Base-by-base conservation (phyloP, 2,888 invertebrate genomes). In the Onthophagus sagittarius region DNA sequence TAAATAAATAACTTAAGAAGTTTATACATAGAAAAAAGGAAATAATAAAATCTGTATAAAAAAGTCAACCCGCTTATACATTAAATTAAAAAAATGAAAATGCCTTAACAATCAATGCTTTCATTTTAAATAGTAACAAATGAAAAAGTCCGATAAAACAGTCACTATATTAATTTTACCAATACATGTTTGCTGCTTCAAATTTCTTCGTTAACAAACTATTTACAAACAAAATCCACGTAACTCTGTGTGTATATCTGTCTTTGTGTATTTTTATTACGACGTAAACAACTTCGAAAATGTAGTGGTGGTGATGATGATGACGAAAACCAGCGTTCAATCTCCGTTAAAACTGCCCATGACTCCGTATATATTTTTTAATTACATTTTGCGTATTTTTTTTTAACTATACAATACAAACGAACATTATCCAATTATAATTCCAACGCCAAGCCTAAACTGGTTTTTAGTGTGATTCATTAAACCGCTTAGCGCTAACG, bases 401-500 rank as follows among this genome's bases (percentile, higher is more conserved):
- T 72, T 71, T 72, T 32, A 67, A 71, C 63, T 73, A 71, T 31
- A 53, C 39, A 64, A 62, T 74, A 63, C 33, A 72, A 70, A 15
- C 62, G 70, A 71, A 73, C 67, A 79, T 87, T 93, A 96, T 83
- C 98, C 98, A 81, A 98, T 94, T 84, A 98, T 94, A 80, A 99
- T 90, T 75, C 98, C 98, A 82, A 97, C 93, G 78, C 98, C 98
- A 81, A 98, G 92, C 86, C 94, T 92, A 87, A 96, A 97, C 83
- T 95, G 93, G 83, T 93, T 93, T 85, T 98, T 98, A 75, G 90
- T 90, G 84, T 98, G 98, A 88, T 97, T 98, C 81, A 97, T 89
- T 86, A 95, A 90, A 73, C 96, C 98, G 79, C 97, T 97, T 63
- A 99, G 88, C 4, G 95, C 94, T 81, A 99, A 93, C 6, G 96